Evolutionary conservation across 2,113 vertebrate genomes (phyloP).

Genomic region (Notothenia coriiceps): DNA sequence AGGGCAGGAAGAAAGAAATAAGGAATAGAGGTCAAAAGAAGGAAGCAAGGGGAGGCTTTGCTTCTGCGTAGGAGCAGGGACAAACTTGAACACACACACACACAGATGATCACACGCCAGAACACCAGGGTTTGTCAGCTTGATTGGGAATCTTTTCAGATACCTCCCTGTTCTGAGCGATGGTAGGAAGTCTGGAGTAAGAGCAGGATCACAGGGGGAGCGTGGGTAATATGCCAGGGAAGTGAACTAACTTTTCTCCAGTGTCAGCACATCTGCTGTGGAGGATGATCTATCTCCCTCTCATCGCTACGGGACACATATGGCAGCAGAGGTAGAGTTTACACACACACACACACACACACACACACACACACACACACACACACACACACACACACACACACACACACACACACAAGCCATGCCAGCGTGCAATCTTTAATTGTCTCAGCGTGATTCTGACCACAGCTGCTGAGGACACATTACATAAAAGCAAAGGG

Average conservation of each 20-base stretch:
- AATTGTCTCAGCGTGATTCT: conserved; percentile 66
- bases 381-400: too few relatives aligned
- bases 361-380: too few relatives aligned
- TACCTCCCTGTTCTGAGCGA: conserved; percentile 58
- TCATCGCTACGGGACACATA: conserved; percentile 44
- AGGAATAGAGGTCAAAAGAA: conserved; percentile 51
- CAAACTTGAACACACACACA: not conserved
- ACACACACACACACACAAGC: conserved; percentile 33
- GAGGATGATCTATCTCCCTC: conserved; percentile 51
- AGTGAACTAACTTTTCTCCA: conserved; percentile 69
- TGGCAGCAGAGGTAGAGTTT: conserved; percentile 42
- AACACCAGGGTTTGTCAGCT: conserved; percentile 57
- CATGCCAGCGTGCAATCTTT: conserved; percentile 39
- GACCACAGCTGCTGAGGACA: conserved; percentile 60
- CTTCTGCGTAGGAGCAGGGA: not conserved
- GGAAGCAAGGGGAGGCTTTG: conserved; percentile 26
- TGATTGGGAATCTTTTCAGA: conserved; percentile 64
- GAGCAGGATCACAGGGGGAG: conserved; percentile 58
- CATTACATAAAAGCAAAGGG: conserved; percentile 50
- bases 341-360: conserved; percentile 10
- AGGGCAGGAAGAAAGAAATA: conserved; percentile 7
- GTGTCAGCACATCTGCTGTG: conserved; percentile 71
- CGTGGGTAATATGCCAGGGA: conserved; percentile 63
- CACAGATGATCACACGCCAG: conserved; percentile 44
- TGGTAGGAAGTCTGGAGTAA: conserved; percentile 46